Percentiles rank a stretch among this genome's conserved stretches.
Conservation (phyloP, 2,888 invertebrate species). For the Drosophila ustulata region DNA sequence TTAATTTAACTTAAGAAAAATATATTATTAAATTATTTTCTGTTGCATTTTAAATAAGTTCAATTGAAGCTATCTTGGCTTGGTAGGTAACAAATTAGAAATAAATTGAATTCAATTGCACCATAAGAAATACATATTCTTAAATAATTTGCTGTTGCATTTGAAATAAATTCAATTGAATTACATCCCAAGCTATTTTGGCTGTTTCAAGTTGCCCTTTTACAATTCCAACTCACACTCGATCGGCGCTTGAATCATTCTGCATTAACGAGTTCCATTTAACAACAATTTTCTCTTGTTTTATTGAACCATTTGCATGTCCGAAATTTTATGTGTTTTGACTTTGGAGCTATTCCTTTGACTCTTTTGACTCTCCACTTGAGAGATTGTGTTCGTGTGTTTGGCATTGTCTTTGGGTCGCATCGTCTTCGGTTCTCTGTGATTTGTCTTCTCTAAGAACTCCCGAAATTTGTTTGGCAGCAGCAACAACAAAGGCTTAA, state of each 20-base stretch:
- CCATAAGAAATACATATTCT: too few relatives aligned
- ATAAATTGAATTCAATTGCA: too few relatives aligned
- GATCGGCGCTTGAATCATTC: background rate
- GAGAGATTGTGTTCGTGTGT: background rate
- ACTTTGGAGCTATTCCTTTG: background rate
- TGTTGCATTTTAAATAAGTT: too few relatives aligned
- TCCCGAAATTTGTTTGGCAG: background rate
- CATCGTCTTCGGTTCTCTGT: background rate
- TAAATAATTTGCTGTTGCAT: too few relatives aligned
- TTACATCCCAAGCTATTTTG: background rate
- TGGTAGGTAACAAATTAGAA: too few relatives aligned
- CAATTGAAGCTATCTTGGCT: too few relatives aligned
- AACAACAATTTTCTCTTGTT: background rate
- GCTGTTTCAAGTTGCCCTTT: background rate
- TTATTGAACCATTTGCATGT: conserved; percentile 1
- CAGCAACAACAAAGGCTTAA: conserved; percentile 30
- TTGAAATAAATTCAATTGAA: background rate
- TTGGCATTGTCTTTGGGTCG: background rate
- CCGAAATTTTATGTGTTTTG: background rate
- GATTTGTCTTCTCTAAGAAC: conserved; percentile 1
- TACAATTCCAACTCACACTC: background rate
- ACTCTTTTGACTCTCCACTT: background rate
- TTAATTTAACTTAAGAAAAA: too few relatives aligned
- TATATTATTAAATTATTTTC: too few relatives aligned
- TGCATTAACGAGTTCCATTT: background rate